Evolutionary conservation across 2,113 vertebrate species (phyloP).

Genomic region (Apteryx owenii): DNA sequence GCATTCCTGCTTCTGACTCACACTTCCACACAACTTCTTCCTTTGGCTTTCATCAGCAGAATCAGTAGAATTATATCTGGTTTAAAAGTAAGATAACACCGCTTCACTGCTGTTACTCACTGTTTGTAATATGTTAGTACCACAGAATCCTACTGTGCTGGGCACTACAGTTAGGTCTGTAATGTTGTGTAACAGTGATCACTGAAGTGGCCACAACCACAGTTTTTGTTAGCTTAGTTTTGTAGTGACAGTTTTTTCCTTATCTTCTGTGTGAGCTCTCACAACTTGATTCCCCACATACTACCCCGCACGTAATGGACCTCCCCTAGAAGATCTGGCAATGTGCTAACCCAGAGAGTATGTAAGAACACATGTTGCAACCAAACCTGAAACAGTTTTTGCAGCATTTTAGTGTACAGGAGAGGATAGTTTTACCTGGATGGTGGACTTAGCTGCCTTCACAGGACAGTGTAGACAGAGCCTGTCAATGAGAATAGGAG

Average conservation of each 20-base stretch:
- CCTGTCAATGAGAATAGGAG: background rate
- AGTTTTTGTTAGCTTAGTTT: background rate
- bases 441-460: background rate
- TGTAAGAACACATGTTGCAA: background rate
- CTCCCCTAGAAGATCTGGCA: background rate
- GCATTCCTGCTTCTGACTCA: background rate
- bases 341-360: background rate
- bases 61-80: background rate
- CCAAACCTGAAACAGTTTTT: background rate
- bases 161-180: background rate
- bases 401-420: background rate
- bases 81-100: background rate
- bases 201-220: background rate
- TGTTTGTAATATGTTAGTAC: background rate
- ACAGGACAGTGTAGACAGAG: background rate
- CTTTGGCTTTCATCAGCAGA: background rate
- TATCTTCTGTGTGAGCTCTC: background rate
- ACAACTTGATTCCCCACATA: fast-evolving
- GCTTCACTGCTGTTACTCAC: background rate
- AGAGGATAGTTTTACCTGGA: background rate
- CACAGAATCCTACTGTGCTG: background rate
- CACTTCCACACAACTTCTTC: background rate
- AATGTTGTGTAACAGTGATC: background rate
- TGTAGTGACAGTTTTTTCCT: background rate
- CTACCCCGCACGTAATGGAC: background rate